A percentile compares a stretch with the other conserved stretches of the same genome.
Evolutionary conservation across 2,113 vertebrate genomes (phyloP).

Genomic region (Mionectes macconnelli): DNA sequence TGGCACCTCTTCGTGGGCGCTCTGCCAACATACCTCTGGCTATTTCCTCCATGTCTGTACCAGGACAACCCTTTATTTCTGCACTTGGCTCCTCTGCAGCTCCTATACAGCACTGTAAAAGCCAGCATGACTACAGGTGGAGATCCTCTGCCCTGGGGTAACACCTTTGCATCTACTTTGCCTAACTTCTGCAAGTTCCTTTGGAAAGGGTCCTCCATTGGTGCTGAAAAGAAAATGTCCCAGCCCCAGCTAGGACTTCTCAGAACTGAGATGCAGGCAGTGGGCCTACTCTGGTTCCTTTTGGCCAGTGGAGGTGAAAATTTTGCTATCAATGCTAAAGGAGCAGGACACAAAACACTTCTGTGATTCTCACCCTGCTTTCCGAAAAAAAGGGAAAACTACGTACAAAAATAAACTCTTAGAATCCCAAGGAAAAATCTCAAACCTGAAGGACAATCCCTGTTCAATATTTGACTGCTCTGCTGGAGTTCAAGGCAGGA

Average conservation of each 20-base stretch:
- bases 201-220: neutral
- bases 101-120: neutral
- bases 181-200: neutral
- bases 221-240: neutral
- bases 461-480: neutral
- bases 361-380: rapidly evolving
- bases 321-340: neutral
- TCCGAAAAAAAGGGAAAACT: neutral
- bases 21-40: neutral
- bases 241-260: neutral
- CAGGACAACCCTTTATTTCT: neutral
- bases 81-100: neutral
- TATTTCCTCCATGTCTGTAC: rapidly evolving
- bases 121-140: neutral
- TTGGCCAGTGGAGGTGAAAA: neutral
- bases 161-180: neutral
- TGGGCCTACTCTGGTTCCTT: neutral
- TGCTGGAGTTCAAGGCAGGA: neutral
- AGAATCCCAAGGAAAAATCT: neutral
- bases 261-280: neutral
- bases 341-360: neutral
- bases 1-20: rapidly evolving
- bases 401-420: neutral
- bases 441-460: neutral
- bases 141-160: no score